Conservation (phyloP, 2,113 vertebrate genomes). For the Eptesicus fuscus region DNA sequence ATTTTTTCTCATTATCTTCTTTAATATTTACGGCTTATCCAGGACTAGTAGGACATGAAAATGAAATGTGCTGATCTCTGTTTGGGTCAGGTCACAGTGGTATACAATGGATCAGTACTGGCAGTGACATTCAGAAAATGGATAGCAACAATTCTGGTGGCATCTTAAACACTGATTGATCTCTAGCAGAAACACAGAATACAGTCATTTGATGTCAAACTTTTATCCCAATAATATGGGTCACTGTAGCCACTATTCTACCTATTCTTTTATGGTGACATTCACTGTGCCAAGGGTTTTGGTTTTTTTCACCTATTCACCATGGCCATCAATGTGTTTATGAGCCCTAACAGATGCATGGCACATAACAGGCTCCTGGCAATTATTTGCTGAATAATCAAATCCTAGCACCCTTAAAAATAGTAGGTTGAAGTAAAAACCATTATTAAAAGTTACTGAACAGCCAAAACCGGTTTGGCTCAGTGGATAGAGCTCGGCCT, state of each 20-base stretch:
- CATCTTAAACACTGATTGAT: conserved; percentile 5
- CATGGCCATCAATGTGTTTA: background rate
- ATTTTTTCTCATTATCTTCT: background rate
- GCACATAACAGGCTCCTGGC: background rate
- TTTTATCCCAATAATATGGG: background rate
- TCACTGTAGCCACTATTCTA: background rate
- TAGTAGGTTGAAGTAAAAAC: background rate
- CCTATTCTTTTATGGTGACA: background rate
- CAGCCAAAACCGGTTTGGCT: too few species aligned
- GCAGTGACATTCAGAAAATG: background rate
- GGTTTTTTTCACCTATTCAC: background rate
- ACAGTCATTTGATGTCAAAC: background rate
- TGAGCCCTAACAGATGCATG: background rate
- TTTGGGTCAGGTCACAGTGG: background rate
- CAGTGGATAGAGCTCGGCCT: too few species aligned
- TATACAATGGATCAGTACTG: background rate
- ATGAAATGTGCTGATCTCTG: background rate
- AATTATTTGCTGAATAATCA: background rate
- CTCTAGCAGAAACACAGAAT: background rate
- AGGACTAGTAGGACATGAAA: background rate
- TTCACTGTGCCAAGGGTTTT: background rate
- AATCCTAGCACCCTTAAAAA: background rate
- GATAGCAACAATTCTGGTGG: background rate
- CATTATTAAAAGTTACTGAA: background rate
- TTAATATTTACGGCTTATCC: background rate